Evolutionary conservation across 2,113 vertebrate species (phyloP).

Genomic region (Gnathonemus longibarbis): DNA sequence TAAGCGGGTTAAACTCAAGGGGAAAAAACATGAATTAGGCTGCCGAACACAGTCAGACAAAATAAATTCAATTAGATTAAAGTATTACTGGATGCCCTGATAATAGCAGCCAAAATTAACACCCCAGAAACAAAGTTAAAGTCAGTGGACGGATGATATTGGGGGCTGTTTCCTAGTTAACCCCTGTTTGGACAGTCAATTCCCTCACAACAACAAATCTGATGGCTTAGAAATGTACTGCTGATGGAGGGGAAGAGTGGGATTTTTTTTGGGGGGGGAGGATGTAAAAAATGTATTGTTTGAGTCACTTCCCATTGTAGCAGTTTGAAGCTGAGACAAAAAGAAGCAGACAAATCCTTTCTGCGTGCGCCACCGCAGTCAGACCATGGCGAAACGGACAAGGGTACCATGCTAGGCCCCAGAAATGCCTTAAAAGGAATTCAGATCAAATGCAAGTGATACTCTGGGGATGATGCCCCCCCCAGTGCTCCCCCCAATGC

Average conservation of each 20-base stretch:
- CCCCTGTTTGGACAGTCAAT: constrained; percentile 20
- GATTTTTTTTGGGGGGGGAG: neutral
- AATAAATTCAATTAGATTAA: constrained; percentile 20
- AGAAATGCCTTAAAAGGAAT: constrained; percentile 36
- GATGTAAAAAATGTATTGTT: constrained; percentile 18
- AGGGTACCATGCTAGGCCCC: constrained; percentile 35
- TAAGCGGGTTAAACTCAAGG: neutral
- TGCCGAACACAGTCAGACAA: neutral
- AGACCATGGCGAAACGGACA: constrained; percentile 11
- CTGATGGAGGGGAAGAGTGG: neutral
- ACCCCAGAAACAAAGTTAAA: constrained; percentile 3
- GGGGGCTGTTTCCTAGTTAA: constrained; percentile 13
- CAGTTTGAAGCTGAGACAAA: constrained; percentile 16
- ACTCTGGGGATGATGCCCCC: constrained; percentile 26
- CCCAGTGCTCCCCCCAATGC: constrained; percentile 18
- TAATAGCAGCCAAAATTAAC: constrained; percentile 12
- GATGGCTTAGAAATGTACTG: constrained; percentile 21
- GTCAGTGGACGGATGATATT: constrained; percentile 3
- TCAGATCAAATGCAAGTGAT: constrained; percentile 50
- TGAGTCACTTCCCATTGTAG: constrained; percentile 15
- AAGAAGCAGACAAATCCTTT: constrained; percentile 18
- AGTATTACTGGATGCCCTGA: constrained; percentile 19
- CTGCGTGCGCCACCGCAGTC: constrained; percentile 9
- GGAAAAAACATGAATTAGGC: constrained; percentile 8
- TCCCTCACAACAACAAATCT: constrained; percentile 24